These are phyloP conservation scores for Scyliorhinus canicula DNA, from an alignment of 2,797 vertebrate genomes.

Conservation along the genomic window DNA sequence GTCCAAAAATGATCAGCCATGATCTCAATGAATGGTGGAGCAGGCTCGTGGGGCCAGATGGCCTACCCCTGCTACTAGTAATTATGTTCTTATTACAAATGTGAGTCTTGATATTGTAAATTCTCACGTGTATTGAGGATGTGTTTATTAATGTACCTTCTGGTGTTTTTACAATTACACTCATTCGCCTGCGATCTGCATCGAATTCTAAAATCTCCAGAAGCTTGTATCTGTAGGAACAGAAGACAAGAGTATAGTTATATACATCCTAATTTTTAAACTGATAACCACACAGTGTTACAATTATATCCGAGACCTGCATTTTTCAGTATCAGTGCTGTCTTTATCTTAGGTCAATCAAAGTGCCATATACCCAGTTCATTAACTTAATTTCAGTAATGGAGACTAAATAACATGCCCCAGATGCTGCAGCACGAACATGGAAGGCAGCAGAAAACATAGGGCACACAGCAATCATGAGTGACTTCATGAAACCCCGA, in stretches of 20 bases:
- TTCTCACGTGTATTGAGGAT: neutral
- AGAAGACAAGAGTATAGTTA: neutral
- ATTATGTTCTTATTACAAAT: neutral
- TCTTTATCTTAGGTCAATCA: neutral
- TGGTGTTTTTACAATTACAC: slow-evolving; percentile 83
- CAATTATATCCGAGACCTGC: neutral
- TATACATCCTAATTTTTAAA: neutral
- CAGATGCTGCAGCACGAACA: neutral
- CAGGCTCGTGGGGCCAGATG: too few species aligned
- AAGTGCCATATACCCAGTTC: neutral
- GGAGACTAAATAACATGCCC: neutral
- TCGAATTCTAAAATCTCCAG: slow-evolving; percentile 94
- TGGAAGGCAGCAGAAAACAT: neutral
- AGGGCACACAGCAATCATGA: neutral
- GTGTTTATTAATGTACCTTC: slow-evolving; percentile 65
- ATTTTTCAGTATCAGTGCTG: neutral
- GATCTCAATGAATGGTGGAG: too few species aligned
- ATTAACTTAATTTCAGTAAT: neutral
- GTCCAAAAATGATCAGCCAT: too few species aligned
- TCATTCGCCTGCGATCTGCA: slow-evolving; percentile 88
- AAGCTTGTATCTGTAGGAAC: slow-evolving; percentile 63
- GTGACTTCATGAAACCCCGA: too few species aligned
- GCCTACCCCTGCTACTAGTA: too few species aligned
- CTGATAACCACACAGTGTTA: neutral
- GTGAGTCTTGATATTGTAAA: neutral